Evolutionary conservation across 2,888 invertebrate species (phyloP).

Genomic region (Drosophila nigricruria): DNA sequence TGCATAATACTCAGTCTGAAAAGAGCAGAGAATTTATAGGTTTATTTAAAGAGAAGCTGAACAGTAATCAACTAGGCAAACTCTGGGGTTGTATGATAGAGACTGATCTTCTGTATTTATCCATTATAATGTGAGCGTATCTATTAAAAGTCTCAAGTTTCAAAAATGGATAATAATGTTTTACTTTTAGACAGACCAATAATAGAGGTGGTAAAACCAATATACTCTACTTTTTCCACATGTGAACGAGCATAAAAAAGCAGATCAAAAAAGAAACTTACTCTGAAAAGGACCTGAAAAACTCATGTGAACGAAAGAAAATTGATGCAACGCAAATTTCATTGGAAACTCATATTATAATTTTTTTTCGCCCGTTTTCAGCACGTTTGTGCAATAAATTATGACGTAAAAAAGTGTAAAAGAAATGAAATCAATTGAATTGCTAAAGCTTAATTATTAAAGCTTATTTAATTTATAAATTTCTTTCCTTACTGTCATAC

Average conservation of each 20-base stretch:
- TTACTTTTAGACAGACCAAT: too few relatives aligned
- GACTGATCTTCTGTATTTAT: too few relatives aligned
- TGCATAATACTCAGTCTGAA: not conserved
- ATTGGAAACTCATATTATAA: not conserved
- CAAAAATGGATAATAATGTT: too few relatives aligned
- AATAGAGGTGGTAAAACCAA: not conserved
- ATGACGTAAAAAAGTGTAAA: too few relatives aligned
- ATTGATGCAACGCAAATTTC: not conserved
- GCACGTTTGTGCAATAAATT: conserved; percentile 4
- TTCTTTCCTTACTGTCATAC: not conserved
- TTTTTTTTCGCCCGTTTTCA: not conserved
- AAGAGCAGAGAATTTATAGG: not conserved
- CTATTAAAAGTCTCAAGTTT: too few relatives aligned
- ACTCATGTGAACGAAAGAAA: conserved; percentile 1
- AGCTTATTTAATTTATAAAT: not conserved
- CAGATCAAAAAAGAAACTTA: too few relatives aligned
- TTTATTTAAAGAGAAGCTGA: not conserved
- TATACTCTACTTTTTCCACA: not conserved
- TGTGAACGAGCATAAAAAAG: not conserved
- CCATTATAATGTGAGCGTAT: too few relatives aligned
- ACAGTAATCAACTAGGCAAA: not conserved
- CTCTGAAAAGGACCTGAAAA: not conserved
- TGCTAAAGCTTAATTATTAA: not conserved
- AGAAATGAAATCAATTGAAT: not conserved
- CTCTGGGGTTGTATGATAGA: too few relatives aligned